A percentile compares a stretch with the other conserved stretches of the same genome.
Conservation (phyloP, 2,113 vertebrate species). For the Pelecanoides urinatrix region DNA sequence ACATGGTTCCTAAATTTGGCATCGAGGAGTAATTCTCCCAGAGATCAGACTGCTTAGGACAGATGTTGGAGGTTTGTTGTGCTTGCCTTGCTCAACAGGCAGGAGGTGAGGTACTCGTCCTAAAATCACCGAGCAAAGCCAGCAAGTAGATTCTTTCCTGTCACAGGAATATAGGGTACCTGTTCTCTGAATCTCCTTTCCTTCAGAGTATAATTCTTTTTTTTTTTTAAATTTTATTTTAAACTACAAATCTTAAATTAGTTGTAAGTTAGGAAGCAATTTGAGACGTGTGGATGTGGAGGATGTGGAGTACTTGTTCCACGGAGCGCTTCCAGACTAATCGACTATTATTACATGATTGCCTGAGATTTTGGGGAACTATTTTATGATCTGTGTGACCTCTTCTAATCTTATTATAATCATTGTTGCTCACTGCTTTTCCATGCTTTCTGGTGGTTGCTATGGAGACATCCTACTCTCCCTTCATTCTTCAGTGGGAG, state of each 20-base stretch:
- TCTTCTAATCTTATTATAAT: constrained; percentile 59
- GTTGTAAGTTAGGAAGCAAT: not conserved
- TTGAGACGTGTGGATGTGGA: not conserved
- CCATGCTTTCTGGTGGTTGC: constrained; percentile 45
- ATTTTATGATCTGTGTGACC: constrained; percentile 37
- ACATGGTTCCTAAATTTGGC: not conserved
- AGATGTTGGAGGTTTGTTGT: not conserved
- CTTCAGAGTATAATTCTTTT: not conserved
- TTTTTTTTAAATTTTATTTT: not conserved
- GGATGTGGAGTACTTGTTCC: not conserved
- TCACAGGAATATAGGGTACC: not conserved
- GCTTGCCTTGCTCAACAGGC: not conserved
- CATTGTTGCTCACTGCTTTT: constrained; percentile 47
- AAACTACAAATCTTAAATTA: not conserved
- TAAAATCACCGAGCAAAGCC: not conserved
- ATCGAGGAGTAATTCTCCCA: not conserved
- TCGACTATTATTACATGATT: not conserved
- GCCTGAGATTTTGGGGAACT: constrained; percentile 18
- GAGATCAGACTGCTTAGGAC: not conserved
- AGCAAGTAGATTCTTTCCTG: not conserved
- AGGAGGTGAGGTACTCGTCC: not conserved
- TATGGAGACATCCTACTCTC: constrained; percentile 41
- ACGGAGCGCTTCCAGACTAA: not conserved
- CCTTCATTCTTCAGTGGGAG: constrained; percentile 26
- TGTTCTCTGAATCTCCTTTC: not conserved